phyloP scores from a whole-genome alignment of 2,888 invertebrate species.

The Sarcophaga rosellei region DNA sequence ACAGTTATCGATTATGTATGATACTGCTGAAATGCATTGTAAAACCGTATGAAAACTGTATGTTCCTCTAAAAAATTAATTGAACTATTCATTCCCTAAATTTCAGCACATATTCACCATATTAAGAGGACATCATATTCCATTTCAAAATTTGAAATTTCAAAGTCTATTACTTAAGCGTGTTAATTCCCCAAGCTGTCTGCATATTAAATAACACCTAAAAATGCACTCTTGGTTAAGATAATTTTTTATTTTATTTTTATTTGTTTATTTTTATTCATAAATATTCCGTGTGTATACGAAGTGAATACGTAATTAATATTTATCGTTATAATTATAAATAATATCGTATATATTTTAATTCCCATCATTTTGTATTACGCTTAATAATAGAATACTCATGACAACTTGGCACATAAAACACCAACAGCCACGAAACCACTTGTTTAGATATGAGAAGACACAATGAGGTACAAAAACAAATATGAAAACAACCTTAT shows the following conservation, averaged over 20 bases:
- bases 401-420: slow-evolving; percentile 58
- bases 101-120: too few species aligned
- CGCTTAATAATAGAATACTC: slow-evolving; percentile 50
- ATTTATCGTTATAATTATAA: slow-evolving; percentile 35
- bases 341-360: slow-evolving; percentile 36
- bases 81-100: too few species aligned
- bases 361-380: slow-evolving; percentile 52
- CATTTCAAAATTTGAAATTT: neutral
- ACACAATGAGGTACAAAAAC: neutral
- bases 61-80: too few species aligned
- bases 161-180: neutral
- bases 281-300: neutral
- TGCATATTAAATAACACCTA: too few species aligned
- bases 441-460: slow-evolving; percentile 33
- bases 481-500: neutral
- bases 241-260: too few species aligned
- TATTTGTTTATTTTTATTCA: neutral
- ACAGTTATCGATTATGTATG: too few species aligned
- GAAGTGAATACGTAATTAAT: slow-evolving; percentile 5
- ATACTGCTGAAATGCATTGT: too few species aligned
- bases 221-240: neutral
- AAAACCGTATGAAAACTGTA: too few species aligned
- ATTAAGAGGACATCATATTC: too few species aligned
- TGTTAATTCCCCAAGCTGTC: neutral
- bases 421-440: slow-evolving; percentile 41